Evolutionary conservation across 2,113 vertebrate species (phyloP), one percentile per base, ranked within the genome.

Genomic region (Neotoma lepida): DNA sequence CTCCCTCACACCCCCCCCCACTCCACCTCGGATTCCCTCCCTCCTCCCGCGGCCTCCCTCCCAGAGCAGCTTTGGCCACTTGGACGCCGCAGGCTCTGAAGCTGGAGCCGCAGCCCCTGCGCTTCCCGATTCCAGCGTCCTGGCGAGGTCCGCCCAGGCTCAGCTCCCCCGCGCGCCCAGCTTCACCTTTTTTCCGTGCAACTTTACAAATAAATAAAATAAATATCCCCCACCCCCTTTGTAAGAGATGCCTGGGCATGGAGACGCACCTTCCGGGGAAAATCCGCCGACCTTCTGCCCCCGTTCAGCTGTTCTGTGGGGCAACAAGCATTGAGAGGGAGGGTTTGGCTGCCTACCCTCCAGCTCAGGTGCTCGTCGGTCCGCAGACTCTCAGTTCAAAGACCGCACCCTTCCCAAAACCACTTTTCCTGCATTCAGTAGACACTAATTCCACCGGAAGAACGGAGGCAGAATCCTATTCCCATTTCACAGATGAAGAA

Each of bases 51-150:
- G 61, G 80, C 89, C 97, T 95, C 93, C 95, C 96, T 91, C 94
- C 91, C 96, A 44, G 93, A 95, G 90, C 94, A 13, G 96, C 93
- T 96, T 94, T 95, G 97, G 97, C 96, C 97, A 97, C 97, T 97
- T 96, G 94, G 96, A 97, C 97, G 97, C 97, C 93, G 93, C 94
- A 90, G 95, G 96, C 96, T 90, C 86, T 30, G 86, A 93, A 95
- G 88, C 95, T 78, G 68, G 95, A 96, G 95, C 96, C 85, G 94
- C 93, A 86, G 96, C 87, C 93, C 13, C 93, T 78, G 94, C 91
- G 87, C 95, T 94, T 94, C 64, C 8, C 88, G 93, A 56, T 95
- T 84, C 85, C 87, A 1, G 46, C 78, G 85, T 86, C 80, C 84
- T 71, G 93, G 56, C 39, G 64, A 85, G 86, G 88, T 68, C 93